Conservation (phyloP, 1,140 invertebrate species). For the Nasonia longicornis region DNA sequence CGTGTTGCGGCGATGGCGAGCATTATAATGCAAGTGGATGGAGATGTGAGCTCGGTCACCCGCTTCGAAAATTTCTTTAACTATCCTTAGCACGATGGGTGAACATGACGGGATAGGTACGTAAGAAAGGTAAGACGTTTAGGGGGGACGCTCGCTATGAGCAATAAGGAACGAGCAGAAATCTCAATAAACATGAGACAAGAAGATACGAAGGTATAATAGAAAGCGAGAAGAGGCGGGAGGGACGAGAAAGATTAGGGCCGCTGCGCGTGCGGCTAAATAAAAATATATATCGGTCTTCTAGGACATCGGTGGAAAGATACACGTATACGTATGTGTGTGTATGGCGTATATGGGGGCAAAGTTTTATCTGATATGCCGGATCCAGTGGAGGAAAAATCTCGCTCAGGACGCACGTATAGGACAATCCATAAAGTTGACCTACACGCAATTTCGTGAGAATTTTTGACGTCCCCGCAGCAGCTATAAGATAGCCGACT, state of each 20-base stretch:
- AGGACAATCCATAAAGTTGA: conserved; percentile 28
- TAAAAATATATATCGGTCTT: conserved; percentile 11
- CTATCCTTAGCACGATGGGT: too few relatives aligned
- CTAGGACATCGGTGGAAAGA: not conserved
- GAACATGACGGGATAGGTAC: too few relatives aligned
- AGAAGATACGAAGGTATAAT: conserved; percentile 23
- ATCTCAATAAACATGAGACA: conserved; percentile 35
- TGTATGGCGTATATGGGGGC: not conserved
- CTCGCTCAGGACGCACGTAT: conserved; percentile 14
- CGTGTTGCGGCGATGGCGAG: not conserved
- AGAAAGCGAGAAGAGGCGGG: not conserved
- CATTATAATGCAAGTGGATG: too few relatives aligned
- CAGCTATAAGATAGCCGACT: not conserved
- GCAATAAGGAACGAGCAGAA: conserved; percentile 25
- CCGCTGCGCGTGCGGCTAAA: not conserved
- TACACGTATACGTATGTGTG: not conserved
- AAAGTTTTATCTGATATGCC: conserved; percentile 12
- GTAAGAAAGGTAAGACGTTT: not conserved
- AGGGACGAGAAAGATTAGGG: conserved; percentile 8
- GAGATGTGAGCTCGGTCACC: not conserved
- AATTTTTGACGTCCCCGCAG: conserved; percentile 11
- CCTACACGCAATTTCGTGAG: conserved; percentile 32
- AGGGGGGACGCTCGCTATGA: not conserved
- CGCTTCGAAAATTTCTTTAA: too few relatives aligned
- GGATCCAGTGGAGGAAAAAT: not conserved